A percentile compares a stretch with the other conserved stretches of the same genome.
Evolutionary conservation across 2,113 vertebrate species (phyloP).

Genomic region (Pholis gunnellus): DNA sequence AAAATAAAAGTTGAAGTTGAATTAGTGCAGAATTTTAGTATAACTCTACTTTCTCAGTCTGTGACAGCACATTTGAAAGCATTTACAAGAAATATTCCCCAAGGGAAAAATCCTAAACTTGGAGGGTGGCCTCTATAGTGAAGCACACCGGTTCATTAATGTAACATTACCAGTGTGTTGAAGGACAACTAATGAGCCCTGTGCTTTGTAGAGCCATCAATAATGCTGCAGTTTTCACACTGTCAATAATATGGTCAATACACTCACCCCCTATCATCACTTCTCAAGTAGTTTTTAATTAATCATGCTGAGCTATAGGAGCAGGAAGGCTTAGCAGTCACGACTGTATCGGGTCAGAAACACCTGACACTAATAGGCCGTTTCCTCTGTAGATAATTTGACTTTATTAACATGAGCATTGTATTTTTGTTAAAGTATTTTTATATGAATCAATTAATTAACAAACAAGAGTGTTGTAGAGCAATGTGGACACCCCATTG

Average conservation of each 20-base stretch:
- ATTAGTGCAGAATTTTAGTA: no score
- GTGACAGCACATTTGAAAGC: background rate
- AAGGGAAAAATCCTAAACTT: background rate
- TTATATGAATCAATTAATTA: background rate
- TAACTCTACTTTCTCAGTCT: background rate
- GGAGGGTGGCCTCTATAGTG: background rate
- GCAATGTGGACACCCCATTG: background rate
- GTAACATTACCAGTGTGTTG: background rate
- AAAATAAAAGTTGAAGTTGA: no score
- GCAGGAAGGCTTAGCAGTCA: background rate
- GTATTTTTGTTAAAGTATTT: background rate
- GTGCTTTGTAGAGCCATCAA: conserved; percentile 19
- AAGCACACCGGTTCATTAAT: conserved; percentile 20
- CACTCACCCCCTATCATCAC: conserved; percentile 13
- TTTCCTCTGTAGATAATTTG: background rate
- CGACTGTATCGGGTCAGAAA: background rate
- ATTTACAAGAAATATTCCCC: background rate
- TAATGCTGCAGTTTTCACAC: conserved; percentile 25
- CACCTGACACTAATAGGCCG: background rate
- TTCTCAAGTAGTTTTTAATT: conserved; percentile 19
- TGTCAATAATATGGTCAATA: conserved; percentile 25
- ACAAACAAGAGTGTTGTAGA: background rate
- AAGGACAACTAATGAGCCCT: conserved; percentile 15
- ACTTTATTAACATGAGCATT: background rate
- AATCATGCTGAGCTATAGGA: background rate